These are phyloP conservation scores for Harlomillsia oculata DNA, from an alignment of 1,140 invertebrate genomes.

Conservation along the genomic window DNA sequence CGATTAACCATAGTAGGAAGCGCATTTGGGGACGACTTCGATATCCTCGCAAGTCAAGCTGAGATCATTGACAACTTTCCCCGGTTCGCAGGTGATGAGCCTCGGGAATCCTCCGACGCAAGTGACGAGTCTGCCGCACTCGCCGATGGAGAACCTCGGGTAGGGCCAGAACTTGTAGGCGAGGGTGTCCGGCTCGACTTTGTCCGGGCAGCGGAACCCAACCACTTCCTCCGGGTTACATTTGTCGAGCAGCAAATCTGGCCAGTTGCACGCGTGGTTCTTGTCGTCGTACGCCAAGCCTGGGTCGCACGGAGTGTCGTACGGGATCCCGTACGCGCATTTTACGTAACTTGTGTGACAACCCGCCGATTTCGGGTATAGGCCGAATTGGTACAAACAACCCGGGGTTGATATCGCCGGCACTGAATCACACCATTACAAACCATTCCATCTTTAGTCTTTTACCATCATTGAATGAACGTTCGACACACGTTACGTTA, in stretches of 20 bases:
- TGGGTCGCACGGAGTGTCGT: conserved; percentile 67
- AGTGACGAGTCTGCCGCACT: conserved; percentile 72
- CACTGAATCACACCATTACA: conserved; percentile 47
- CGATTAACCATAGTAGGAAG: too few species aligned
- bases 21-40: conserved; percentile 42
- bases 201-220: conserved; percentile 55
- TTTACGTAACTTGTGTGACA: conserved; percentile 79
- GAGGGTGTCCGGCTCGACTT: conserved; percentile 63
- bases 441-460: too few species aligned
- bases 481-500: too few species aligned
- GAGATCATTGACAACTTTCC: conserved; percentile 71
- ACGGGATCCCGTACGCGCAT: conserved; percentile 69
- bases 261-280: conserved; percentile 84
- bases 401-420: conserved; percentile 63
- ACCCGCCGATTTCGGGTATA: conserved; percentile 61
- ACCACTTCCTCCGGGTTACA: conserved; percentile 70
- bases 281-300: conserved; percentile 72
- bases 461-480: conserved; percentile 66
- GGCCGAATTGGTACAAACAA: conserved; percentile 79
- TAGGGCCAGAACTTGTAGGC: conserved; percentile 81
- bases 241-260: conserved; percentile 66
- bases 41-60: conserved; percentile 72
- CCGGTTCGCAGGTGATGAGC: conserved; percentile 73
- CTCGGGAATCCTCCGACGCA: conserved; percentile 78
- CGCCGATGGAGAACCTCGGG: conserved; percentile 73